Evolutionary conservation across 2,113 vertebrate genomes (phyloP).

Genomic region (Sinocyclocheilus anshuiensis): DNA sequence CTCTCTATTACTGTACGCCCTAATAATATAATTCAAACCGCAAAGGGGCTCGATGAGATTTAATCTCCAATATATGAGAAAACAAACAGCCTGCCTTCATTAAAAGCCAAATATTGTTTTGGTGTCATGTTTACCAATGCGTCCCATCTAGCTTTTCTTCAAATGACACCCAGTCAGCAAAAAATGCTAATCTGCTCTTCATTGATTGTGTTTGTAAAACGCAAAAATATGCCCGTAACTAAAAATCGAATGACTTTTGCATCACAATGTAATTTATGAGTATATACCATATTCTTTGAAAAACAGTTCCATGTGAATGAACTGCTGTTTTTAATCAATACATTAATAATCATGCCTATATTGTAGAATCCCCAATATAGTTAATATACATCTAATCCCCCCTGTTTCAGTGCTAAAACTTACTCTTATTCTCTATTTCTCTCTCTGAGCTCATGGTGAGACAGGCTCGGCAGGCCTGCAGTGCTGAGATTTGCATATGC

Average conservation of each 20-base stretch:
- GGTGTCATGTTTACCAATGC: neutral
- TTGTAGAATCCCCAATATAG: neutral
- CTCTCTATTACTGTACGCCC: constrained; percentile 6
- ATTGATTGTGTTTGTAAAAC: constrained; percentile 13
- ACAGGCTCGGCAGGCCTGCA: neutral
- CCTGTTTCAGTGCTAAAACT: neutral
- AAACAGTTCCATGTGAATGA: neutral
- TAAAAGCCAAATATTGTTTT: constrained; percentile 30
- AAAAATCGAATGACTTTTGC: constrained; percentile 8
- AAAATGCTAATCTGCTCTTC: constrained; percentile 1
- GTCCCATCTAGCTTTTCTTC: constrained; percentile 1
- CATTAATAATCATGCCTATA: neutral
- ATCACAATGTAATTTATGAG: constrained; percentile 11
- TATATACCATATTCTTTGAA: neutral
- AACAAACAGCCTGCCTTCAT: constrained; percentile 25
- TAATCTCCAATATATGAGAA: constrained; percentile 30
- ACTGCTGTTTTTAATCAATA: constrained; percentile 17
- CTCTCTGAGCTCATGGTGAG: constrained; percentile 1
- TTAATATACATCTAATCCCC: neutral
- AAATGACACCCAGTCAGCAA: constrained; percentile 27
- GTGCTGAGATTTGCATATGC: constrained; percentile 41
- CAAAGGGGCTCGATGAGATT: constrained; percentile 12
- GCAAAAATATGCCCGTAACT: neutral
- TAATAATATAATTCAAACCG: constrained; percentile 27
- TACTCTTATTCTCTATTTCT: neutral